phyloP scores from a whole-genome alignment of 2,797 vertebrate species.

The Amblyraja radiata region DNA sequence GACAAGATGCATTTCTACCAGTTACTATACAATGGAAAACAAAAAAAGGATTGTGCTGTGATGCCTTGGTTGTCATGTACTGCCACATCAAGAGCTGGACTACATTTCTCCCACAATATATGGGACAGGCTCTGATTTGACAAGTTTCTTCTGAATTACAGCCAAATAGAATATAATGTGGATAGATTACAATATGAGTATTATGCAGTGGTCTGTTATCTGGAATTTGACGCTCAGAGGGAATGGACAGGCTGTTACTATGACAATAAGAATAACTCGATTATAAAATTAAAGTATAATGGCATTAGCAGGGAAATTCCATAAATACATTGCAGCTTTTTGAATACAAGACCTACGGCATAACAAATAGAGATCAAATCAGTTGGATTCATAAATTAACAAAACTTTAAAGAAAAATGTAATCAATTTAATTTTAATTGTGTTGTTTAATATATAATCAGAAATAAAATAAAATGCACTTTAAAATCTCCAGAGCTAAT shows the following conservation, averaged over 20 bases:
- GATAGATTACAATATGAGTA: not conserved
- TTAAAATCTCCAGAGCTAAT: not conserved
- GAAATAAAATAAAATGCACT: not conserved
- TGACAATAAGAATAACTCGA: slow-evolving; percentile 16
- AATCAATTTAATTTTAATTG: slow-evolving; percentile 6
- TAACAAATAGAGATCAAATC: not conserved
- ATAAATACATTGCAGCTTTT: slow-evolving; percentile 11
- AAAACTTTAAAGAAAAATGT: slow-evolving; percentile 18
- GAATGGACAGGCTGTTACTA: slow-evolving; percentile 40
- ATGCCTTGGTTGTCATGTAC: not conserved
- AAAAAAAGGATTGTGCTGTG: not conserved
- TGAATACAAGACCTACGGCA: not conserved
- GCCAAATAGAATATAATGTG: not conserved
- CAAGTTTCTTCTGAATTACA: not conserved
- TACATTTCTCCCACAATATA: not conserved
- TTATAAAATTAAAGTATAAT: slow-evolving; percentile 39
- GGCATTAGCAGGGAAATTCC: slow-evolving; percentile 7
- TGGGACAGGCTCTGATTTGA: not conserved
- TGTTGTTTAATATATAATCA: not conserved
- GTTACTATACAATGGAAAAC: not conserved
- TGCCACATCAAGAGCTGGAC: not conserved
- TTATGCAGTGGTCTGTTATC: not conserved
- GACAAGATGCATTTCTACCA: not conserved
- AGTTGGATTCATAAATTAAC: not conserved
- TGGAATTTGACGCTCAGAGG: not conserved